Base-by-base conservation (phyloP, 2,113 vertebrate genomes). In the Phrynocephalus versicolor region DNA sequence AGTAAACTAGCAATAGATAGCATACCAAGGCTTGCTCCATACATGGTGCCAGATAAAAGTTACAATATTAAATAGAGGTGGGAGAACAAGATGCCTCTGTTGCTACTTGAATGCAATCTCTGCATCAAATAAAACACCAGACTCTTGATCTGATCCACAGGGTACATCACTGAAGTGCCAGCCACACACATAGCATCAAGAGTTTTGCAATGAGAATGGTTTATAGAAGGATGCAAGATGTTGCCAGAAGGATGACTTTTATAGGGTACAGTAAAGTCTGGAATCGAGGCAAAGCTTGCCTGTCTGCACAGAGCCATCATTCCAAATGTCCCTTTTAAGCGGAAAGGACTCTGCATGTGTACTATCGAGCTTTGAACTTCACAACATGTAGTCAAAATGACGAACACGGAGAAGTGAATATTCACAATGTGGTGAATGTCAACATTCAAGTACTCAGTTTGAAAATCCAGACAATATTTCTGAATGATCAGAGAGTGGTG, bases 171-270 rank as follows among this genome's bases (percentile, higher is more conserved):
- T 19, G 57, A 71, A 57, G 57, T 27, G 69, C 35, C 41, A 87
- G 57, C 65, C 81, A 79, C 67, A 73, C 69, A 39, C 41, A 19
- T n/a, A 23, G 71, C 45, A 55, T 33, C 71, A 57, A 37, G 1
- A 78, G 64, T 75, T 55, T 60, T 58, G 72, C 33, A 39, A 33
- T 75, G 70, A 19, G 25, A 41, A 71, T 82, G 21, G 41, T 67
- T 82, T 78, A 64, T 72, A 55, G 12, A 57, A 75, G 58, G 58
- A 25, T 72, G 33, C 65, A 81, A 78, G 80, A 65, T 73, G 33
- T 41, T 51, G 33, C 69, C 79, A 88, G 73, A 80, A 77, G 41
- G 14, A 18, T 76, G 72, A 82, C 65, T 71, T 74, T 72, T 88
- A 77, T 72, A 73, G 58, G 4, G 58, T 65, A 27, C 69, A 72